Conservation (phyloP, 2,797 vertebrate species). For the Sebastes matsubarae region DNA sequence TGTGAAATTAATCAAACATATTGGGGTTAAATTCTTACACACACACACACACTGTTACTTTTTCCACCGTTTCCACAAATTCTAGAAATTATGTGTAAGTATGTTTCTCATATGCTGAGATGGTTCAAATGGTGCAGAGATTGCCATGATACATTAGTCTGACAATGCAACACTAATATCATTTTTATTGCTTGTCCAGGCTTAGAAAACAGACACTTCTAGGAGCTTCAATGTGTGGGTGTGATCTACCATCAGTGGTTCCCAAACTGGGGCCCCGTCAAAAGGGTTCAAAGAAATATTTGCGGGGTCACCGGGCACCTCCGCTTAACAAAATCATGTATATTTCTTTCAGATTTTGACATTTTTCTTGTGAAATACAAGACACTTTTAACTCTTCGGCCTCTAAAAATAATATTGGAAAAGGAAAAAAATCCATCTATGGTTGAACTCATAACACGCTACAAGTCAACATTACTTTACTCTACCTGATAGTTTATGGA, state of each 20-base stretch:
- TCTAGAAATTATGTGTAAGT: background rate
- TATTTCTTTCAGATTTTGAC: background rate
- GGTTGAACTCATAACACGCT: background rate
- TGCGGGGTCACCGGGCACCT: background rate
- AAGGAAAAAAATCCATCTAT: background rate
- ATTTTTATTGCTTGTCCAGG: background rate
- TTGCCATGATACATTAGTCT: background rate
- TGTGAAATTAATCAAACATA: constrained; percentile 7
- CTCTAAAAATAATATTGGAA: background rate
- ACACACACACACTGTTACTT: too few relatives aligned
- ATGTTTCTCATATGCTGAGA: background rate
- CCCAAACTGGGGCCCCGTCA: background rate
- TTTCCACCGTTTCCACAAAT: background rate
- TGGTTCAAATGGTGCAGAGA: background rate
- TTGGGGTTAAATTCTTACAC: background rate
- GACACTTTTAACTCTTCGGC: background rate
- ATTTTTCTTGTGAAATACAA: background rate
- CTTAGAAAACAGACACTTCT: background rate
- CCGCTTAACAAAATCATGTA: background rate
- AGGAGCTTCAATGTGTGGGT: background rate
- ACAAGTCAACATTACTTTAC: background rate
- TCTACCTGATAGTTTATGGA: background rate
- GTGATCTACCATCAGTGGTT: background rate
- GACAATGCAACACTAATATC: background rate
- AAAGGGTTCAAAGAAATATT: background rate